A percentile compares a stretch with the other conserved stretches of the same genome.
Conservation (phyloP, 92 coral and sea anemone species). For the Umimayanthus kanabou region DNA sequence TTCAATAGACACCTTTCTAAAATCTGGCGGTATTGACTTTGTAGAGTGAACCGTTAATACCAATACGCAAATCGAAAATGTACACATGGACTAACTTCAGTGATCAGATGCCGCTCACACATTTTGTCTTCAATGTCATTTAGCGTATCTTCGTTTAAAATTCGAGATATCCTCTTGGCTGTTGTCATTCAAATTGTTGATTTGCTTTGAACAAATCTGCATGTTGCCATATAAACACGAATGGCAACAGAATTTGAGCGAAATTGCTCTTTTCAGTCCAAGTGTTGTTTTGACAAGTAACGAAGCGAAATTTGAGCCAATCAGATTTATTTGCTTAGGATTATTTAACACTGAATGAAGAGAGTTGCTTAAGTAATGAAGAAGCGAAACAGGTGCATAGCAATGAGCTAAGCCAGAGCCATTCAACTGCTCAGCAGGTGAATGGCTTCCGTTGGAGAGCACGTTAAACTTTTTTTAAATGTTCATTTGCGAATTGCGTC, state of each 20-base stretch:
- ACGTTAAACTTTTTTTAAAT: background rate
- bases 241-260: background rate
- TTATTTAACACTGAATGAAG: conserved; percentile 1
- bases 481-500: background rate
- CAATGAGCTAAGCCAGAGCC: background rate
- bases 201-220: conserved; percentile 26
- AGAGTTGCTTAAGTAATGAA: background rate
- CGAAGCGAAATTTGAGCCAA: conserved; percentile 1
- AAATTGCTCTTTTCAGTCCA: background rate
- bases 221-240: conserved; percentile 39
- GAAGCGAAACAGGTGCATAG: conserved; percentile 19
- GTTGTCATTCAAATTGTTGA: conserved; percentile 18
- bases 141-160: background rate
- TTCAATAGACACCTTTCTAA: background rate
- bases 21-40: background rate
- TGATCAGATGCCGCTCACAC: background rate
- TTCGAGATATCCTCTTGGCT: background rate
- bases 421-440: conserved; percentile 38
- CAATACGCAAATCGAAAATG: background rate
- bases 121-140: conserved; percentile 8
- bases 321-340: background rate
- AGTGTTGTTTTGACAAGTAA: conserved; percentile 8
- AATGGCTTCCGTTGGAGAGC: conserved; percentile 12
- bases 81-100: background rate
- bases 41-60: background rate